Evolutionary conservation across 2,797 vertebrate species (phyloP).

Genomic region (Oreochromis grahami): DNA sequence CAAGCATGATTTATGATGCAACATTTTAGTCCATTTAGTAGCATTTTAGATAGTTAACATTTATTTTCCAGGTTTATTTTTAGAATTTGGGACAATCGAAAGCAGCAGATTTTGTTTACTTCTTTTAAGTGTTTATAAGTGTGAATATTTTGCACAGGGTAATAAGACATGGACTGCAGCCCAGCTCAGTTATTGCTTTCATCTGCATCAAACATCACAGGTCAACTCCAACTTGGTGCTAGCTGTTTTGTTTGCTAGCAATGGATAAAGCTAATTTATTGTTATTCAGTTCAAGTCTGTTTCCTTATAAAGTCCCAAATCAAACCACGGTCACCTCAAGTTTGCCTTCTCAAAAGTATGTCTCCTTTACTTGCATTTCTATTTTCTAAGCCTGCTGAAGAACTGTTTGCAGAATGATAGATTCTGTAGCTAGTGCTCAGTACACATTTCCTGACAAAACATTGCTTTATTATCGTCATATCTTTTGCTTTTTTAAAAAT

Average conservation of each 20-base stretch:
- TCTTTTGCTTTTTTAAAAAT: background rate
- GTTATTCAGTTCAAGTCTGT: background rate
- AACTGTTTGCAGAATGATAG: conserved; percentile 13
- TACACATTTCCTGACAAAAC: conserved; percentile 28
- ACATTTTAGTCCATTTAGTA: background rate
- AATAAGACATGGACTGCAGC: background rate
- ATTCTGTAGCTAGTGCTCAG: conserved; percentile 6
- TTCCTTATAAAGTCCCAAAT: background rate
- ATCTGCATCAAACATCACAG: background rate
- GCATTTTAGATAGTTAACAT: background rate
- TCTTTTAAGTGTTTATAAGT: background rate
- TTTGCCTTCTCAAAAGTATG: background rate
- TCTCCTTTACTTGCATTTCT: background rate
- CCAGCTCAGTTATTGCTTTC: background rate
- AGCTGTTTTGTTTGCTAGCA: background rate
- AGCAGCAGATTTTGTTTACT: background rate
- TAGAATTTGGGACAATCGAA: background rate
- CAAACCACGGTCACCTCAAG: background rate
- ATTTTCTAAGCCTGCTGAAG: conserved; percentile 22
- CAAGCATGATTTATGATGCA: background rate
- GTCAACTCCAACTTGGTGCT: background rate
- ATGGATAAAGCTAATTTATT: background rate
- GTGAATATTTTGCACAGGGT: background rate
- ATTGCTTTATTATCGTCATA: background rate
- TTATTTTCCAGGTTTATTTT: background rate